phyloP scores from a whole-genome alignment of 2,888 invertebrate species.

The Campoletis raptor region DNA sequence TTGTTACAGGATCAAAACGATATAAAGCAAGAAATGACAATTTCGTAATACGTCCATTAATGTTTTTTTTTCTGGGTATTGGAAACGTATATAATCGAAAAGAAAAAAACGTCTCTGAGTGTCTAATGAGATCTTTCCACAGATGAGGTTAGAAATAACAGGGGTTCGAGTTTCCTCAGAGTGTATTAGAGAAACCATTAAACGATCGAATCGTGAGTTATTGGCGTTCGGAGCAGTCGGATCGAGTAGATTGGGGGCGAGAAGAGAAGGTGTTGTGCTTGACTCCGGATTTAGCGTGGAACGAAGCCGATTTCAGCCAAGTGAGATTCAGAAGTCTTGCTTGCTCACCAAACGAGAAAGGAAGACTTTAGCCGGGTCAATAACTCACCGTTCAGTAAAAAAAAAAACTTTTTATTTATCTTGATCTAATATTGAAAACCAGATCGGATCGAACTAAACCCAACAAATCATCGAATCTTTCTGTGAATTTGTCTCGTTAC shows the following conservation, averaged over 20 bases:
- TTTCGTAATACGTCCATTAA: not conserved
- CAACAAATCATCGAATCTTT: not conserved
- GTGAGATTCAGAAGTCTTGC: slow-evolving; percentile 42
- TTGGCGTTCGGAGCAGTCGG: slow-evolving; percentile 50
- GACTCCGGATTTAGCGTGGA: slow-evolving; percentile 54
- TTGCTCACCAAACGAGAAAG: slow-evolving; percentile 10
- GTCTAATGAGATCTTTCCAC: slow-evolving; percentile 25
- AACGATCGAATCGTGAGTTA: slow-evolving; percentile 57
- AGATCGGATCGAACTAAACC: not conserved
- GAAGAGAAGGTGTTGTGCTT: slow-evolving; percentile 28
- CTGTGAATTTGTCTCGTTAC: not conserved
- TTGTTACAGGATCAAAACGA: not conserved
- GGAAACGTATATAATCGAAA: not conserved
- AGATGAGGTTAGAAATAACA: slow-evolving; percentile 44
- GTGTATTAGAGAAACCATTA: slow-evolving; percentile 55
- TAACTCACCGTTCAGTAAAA: slow-evolving; percentile 38
- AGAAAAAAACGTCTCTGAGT: slow-evolving; percentile 20
- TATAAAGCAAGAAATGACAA: not conserved
- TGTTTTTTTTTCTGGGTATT: not conserved
- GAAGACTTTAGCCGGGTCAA: not conserved
- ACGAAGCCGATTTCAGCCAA: slow-evolving; percentile 56
- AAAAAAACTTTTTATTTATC: slow-evolving; percentile 23
- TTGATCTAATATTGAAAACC: not conserved
- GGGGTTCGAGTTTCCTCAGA: slow-evolving; percentile 9
- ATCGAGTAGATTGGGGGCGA: slow-evolving; percentile 35